A percentile compares a stretch with the other conserved stretches of the same genome.
Conservation (phyloP, 2,797 vertebrate species). For the Buphagus erythrorhynchus region DNA sequence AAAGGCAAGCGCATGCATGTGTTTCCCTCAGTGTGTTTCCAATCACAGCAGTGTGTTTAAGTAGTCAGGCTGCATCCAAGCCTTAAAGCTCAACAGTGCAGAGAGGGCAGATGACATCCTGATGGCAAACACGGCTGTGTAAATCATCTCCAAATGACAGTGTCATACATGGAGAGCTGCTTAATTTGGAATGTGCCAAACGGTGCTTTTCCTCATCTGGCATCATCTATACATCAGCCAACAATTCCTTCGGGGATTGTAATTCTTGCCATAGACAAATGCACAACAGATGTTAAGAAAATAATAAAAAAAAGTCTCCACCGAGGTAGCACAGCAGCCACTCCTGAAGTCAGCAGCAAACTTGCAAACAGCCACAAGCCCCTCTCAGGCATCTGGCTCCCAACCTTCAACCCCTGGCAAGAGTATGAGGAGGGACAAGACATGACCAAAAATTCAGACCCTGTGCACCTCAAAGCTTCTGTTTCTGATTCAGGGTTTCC, state of each 20-base stretch:
- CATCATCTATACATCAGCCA: slow-evolving; percentile 54
- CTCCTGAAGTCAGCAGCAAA: background rate
- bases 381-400: background rate
- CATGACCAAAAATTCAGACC: background rate
- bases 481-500: background rate
- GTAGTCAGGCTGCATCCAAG: slow-evolving; percentile 56
- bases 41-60: slow-evolving; percentile 56
- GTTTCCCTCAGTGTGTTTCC: slow-evolving; percentile 39
- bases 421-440: background rate
- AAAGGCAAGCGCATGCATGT: slow-evolving; percentile 36
- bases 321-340: slow-evolving; percentile 16
- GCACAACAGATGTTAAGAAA: slow-evolving; percentile 53
- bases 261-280: slow-evolving; percentile 62
- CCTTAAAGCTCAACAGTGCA: slow-evolving; percentile 14
- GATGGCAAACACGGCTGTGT: slow-evolving; percentile 13
- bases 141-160: slow-evolving; percentile 68
- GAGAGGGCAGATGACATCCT: slow-evolving; percentile 57
- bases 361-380: background rate
- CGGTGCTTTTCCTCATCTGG: slow-evolving; percentile 57
- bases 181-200: slow-evolving; percentile 65
- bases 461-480: background rate
- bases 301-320: background rate
- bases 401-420: background rate
- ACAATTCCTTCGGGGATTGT: slow-evolving; percentile 27
- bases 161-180: slow-evolving; percentile 19